Conservation (phyloP, 2,797 vertebrate genomes). For the Mus spretus region DNA sequence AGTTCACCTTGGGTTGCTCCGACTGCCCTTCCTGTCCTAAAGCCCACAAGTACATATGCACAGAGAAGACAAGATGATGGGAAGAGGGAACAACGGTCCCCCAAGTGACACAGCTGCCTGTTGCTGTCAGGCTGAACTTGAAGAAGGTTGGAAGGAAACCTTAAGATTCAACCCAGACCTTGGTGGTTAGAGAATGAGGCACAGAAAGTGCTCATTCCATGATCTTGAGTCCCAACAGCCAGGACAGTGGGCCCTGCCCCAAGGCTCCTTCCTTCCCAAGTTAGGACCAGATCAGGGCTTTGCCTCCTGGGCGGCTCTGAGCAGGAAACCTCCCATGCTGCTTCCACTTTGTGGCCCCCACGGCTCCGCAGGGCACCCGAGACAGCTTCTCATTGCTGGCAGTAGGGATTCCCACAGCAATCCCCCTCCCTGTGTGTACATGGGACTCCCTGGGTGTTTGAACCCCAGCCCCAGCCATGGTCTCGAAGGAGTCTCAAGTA, state of each 20-base stretch:
- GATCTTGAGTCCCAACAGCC: not conserved
- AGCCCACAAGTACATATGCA: not conserved
- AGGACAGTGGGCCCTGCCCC: not conserved
- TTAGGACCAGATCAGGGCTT: not conserved
- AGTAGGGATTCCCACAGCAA: not conserved
- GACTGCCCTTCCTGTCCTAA: not conserved
- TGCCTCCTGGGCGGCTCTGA: not conserved
- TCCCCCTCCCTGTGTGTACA: no score
- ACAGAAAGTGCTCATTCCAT: not conserved
- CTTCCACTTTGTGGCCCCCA: not conserved
- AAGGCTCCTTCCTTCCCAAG: not conserved
- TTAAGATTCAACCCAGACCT: not conserved
- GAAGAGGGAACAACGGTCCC: not conserved
- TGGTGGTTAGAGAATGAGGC: not conserved
- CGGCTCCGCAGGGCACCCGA: not conserved
- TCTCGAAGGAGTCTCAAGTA: not conserved
- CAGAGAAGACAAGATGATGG: not conserved
- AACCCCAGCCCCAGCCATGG: not conserved
- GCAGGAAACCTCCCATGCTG: not conserved
- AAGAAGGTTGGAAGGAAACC: not conserved
- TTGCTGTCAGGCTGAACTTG: not conserved
- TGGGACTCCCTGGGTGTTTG: not conserved
- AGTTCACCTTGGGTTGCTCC: not conserved
- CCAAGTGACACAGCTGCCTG: not conserved
- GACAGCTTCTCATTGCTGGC: not conserved